A percentile compares a stretch with the other conserved stretches of the same genome.
phyloP scores from a whole-genome alignment of 2,888 invertebrate genomes.

The Galerucella nymphaeae region DNA sequence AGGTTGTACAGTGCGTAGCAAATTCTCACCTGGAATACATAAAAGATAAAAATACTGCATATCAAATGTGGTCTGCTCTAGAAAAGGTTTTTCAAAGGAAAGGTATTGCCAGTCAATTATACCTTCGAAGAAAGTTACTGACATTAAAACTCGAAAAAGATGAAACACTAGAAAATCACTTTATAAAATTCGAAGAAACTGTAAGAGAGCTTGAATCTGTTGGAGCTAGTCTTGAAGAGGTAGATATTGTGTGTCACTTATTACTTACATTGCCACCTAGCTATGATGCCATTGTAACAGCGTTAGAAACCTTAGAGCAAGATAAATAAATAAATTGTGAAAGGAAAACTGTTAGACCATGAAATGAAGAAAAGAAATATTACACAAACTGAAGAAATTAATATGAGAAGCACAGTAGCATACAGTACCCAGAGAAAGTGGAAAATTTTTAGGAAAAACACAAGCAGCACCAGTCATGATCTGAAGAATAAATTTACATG shows the following conservation, averaged over 20 bases:
- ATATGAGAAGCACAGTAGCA: not conserved
- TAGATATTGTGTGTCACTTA: not conserved
- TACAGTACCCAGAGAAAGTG: not conserved
- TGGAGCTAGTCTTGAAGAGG: too few species aligned
- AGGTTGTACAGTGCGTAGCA: too few species aligned
- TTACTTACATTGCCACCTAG: constrained; percentile 8
- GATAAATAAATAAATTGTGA: not conserved
- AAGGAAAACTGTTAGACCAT: constrained; percentile 11
- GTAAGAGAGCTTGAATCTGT: too few species aligned
- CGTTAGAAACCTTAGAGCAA: constrained; percentile 13
- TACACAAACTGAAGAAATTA: not conserved
- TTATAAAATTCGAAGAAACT: too few species aligned
- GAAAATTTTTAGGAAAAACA: too few species aligned
- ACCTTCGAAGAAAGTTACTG: too few species aligned
- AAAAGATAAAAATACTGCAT: not conserved
- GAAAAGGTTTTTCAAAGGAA: too few species aligned
- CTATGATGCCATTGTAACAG: constrained; percentile 18
- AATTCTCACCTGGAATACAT: too few species aligned
- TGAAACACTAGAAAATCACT: too few species aligned
- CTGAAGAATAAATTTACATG: constrained; percentile 4
- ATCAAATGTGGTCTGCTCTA: not conserved
- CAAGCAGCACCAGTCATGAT: too few species aligned
- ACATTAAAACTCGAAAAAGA: too few species aligned
- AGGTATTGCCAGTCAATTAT: too few species aligned
- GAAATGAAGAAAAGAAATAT: constrained; percentile 16